Base-by-base conservation (phyloP, 2,113 vertebrate genomes). In the Phalacrocorax aristotelis region DNA sequence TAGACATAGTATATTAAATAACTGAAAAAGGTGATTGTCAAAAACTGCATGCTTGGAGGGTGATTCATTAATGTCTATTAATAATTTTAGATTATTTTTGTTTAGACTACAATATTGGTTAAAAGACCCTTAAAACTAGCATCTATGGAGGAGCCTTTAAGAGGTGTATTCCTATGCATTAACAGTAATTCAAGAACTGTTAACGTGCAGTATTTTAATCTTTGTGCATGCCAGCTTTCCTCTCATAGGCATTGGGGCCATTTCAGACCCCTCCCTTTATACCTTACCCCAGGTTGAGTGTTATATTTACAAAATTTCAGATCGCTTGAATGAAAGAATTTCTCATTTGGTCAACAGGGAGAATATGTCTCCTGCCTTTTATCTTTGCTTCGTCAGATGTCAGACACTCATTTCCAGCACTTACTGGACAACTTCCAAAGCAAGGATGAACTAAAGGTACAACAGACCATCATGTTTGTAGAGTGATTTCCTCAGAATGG, bases 321-420 rank as follows among this genome's bases (percentile, higher is more conserved):
- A 80, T 57, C 62, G 64, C 30, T 76, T 83, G 34, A 82, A 36
- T 92, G 84, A 96, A 98, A 79, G 77, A 57, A 55, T 80, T 97
- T 92, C 96, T 96, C 96, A 15, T 95, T 90, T 95, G 97, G 69
- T 98, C 97, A 94, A 19, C 98, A 99, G 99, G 99, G 99, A 21
- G 99, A 99, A 93, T 99, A 99, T 40, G 99, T 99, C 92, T 99
- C 99, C 94, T 99, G 99, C 97, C 99, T 99, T 88, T 98, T 99
- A 92, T 99, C 99, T 60, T 98, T 99, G 76, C 99, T 99, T 65
- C 99, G 99, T 69, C 99, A 99, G 98, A 99, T 99, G 99, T 99
- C 99, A 25, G 99, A 99, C 84, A 98, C 99, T 96, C 99, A 99
- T 97, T 99, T 99, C 95, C 99, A 99, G 68, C 99, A 98, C 96